Conservation (phyloP, 2,888 invertebrate species). For the Beris morrisii region DNA sequence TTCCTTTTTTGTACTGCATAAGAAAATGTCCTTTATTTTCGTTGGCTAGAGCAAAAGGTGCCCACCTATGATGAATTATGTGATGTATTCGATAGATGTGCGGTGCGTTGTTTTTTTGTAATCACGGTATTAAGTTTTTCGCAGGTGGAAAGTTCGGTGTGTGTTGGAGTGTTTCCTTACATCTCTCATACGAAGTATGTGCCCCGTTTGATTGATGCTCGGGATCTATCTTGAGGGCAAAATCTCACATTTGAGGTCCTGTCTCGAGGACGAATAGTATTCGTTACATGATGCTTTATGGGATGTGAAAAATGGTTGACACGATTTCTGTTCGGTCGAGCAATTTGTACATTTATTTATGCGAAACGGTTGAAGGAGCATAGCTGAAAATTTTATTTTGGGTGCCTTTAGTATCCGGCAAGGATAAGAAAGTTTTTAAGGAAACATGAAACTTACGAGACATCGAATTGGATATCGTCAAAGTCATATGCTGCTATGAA, state of each 20-base stretch:
- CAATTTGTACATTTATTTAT: constrained; percentile 2
- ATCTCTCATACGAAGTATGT: constrained; percentile 2
- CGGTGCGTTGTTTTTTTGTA: constrained; percentile 14
- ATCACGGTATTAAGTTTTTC: constrained; percentile 16
- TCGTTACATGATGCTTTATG: constrained; percentile 13
- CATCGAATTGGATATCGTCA: no score
- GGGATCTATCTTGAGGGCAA: constrained; percentile 10
- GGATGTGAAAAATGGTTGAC: constrained; percentile 16
- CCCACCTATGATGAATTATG: constrained; percentile 15
- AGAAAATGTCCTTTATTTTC: no score
- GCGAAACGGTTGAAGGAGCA: background rate
- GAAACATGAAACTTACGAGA: no score
- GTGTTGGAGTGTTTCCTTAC: constrained; percentile 14
- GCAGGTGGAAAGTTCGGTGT: constrained; percentile 17
- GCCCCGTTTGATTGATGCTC: constrained; percentile 19
- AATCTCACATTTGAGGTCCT: constrained; percentile 15
- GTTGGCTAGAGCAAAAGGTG: background rate
- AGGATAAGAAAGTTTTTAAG: background rate
- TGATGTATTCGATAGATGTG: constrained; percentile 6
- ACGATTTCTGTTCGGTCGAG: constrained; percentile 19
- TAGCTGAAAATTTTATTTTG: background rate
- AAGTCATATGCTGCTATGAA: no score
- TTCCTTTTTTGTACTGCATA: no score
- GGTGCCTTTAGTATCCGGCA: background rate
- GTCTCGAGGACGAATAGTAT: constrained; percentile 12